Conservation (phyloP, 2,797 vertebrate genomes). For the Kryptolebias ocellatus region DNA sequence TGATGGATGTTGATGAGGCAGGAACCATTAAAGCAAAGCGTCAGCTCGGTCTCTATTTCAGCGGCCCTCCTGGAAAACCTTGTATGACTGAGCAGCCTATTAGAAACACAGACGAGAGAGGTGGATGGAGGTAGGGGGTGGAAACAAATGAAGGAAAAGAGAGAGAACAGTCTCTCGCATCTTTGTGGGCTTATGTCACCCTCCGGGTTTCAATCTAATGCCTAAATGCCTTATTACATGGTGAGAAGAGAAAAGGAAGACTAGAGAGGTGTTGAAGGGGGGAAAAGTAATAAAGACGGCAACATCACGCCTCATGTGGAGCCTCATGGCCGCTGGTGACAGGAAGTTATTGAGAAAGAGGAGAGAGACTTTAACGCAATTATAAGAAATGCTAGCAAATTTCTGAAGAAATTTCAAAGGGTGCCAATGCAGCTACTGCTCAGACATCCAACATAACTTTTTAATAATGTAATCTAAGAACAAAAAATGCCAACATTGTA, state of each 20-base stretch:
- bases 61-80: slow-evolving; percentile 47
- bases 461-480: too few relatives aligned
- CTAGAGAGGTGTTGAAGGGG: slow-evolving; percentile 5
- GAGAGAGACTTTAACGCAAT: slow-evolving; percentile 12
- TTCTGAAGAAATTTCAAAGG: too few relatives aligned
- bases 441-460: too few relatives aligned
- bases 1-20: slow-evolving; percentile 46
- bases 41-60: slow-evolving; percentile 46
- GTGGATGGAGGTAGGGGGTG: slow-evolving; percentile 2
- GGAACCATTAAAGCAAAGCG: slow-evolving; percentile 51
- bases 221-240: slow-evolving; percentile 57
- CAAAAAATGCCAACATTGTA: too few relatives aligned
- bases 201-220: slow-evolving; percentile 53
- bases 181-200: slow-evolving; percentile 33
- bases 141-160: slow-evolving; percentile 20
- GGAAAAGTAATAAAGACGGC: slow-evolving; percentile 51
- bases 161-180: slow-evolving; percentile 39
- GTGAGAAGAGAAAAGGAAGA: slow-evolving; percentile 21
- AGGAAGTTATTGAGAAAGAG: slow-evolving; percentile 28
- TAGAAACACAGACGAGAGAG: slow-evolving; percentile 36
- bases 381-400: slow-evolving; percentile 1
- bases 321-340: slow-evolving; percentile 25
- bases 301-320: slow-evolving; percentile 9
- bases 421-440: too few relatives aligned
- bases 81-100: slow-evolving; percentile 56